A percentile compares a stretch with the other conserved stretches of the same genome.
phyloP scores from a whole-genome alignment of 2,797 vertebrate genomes.

The Onychomys torridus region DNA sequence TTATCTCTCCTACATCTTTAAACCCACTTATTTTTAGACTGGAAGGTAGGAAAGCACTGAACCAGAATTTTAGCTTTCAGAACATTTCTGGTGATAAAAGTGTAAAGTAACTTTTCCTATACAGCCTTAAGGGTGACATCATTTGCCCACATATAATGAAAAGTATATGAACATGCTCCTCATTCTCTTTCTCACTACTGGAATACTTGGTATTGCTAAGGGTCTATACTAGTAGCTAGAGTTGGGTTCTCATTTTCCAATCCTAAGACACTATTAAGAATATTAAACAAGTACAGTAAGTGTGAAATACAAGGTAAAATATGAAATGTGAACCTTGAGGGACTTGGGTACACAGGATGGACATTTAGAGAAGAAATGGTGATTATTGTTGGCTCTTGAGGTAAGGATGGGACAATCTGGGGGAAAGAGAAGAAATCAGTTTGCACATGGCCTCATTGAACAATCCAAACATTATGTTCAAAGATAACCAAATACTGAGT shows the following conservation, averaged over 20 bases:
- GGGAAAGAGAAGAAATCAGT: neutral
- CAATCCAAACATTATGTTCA: neutral
- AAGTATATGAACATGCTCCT: neutral
- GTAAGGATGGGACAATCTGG: neutral
- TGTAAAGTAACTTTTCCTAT: neutral
- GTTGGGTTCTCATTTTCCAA: neutral
- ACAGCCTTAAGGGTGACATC: neutral
- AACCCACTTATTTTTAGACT: neutral
- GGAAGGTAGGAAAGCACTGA: neutral
- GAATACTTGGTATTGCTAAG: neutral
- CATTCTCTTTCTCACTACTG: neutral
- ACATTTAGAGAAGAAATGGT: neutral
- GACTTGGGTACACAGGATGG: neutral
- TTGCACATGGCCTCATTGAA: neutral
- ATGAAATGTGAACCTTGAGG: neutral
- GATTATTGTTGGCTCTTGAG: neutral
- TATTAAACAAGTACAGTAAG: neutral
- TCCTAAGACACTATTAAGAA: neutral
- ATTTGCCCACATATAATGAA: neutral
- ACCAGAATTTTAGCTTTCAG: neutral
- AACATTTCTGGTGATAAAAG: slow-evolving; percentile 20
- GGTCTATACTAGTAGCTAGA: neutral
- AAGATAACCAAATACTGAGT: neutral
- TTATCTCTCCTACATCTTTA: neutral
- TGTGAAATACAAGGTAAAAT: slow-evolving; percentile 2